These are phyloP conservation scores for Pseudopleuronectes americanus DNA, from an alignment of 2,797 vertebrate species.

Conservation along the genomic window DNA sequence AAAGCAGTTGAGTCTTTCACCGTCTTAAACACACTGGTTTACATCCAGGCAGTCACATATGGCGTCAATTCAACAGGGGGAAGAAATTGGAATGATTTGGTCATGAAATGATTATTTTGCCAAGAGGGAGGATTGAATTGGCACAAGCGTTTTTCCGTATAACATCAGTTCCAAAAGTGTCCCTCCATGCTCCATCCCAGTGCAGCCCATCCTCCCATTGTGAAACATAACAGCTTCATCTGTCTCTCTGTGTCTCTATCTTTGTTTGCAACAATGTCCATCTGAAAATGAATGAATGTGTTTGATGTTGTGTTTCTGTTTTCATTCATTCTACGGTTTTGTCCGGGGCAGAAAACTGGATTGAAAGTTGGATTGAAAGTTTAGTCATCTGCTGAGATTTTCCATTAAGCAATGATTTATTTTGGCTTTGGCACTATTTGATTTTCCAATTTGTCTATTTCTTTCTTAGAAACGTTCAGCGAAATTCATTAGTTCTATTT, in stretches of 20 bases:
- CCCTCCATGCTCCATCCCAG: slow-evolving; percentile 33
- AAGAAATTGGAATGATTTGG: slow-evolving; percentile 59
- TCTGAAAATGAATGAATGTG: not conserved
- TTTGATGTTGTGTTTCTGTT: not conserved
- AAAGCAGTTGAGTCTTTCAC: slow-evolving; percentile 39
- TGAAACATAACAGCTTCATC: slow-evolving; percentile 53
- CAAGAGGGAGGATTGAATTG: slow-evolving; percentile 72
- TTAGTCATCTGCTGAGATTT: too few relatives aligned
- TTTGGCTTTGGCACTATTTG: too few relatives aligned
- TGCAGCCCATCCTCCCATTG: slow-evolving; percentile 45
- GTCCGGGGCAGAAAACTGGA: too few relatives aligned
- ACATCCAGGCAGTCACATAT: slow-evolving; percentile 66
- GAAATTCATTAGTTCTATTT: too few relatives aligned
- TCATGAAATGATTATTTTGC: slow-evolving; percentile 61
- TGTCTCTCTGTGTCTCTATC: slow-evolving; percentile 28
- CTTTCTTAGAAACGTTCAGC: too few relatives aligned
- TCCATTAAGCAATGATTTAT: too few relatives aligned
- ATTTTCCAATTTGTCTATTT: too few relatives aligned
- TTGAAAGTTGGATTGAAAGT: too few relatives aligned
- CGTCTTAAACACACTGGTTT: slow-evolving; percentile 56
- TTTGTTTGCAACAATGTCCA: slow-evolving; percentile 3
- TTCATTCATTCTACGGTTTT: not conserved
- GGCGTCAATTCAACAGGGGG: slow-evolving; percentile 59
- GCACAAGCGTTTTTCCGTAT: slow-evolving; percentile 53
- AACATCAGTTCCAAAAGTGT: slow-evolving; percentile 50